A percentile compares a stretch with the other conserved stretches of the same genome.
phyloP scores from a whole-genome alignment of 2,797 vertebrate species.

The Hipposideros larvatus region DNA sequence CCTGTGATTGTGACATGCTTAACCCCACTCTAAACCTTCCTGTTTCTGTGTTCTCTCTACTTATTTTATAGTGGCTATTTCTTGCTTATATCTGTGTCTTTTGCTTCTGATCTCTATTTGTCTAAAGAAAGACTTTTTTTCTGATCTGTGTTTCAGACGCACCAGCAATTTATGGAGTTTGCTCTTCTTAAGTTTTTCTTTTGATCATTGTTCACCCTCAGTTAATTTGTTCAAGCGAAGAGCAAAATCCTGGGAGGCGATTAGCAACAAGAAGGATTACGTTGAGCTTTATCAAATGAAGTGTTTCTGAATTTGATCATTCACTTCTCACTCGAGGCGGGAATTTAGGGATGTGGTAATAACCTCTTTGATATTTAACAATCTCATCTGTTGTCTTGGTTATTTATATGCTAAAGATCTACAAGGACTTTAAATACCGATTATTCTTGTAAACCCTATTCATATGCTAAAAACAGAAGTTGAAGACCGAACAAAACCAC shows the following conservation, averaged over 20 bases:
- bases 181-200: slow-evolving; percentile 45
- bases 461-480: slow-evolving; percentile 35
- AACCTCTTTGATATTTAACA: slow-evolving; percentile 78
- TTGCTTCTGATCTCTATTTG: slow-evolving; percentile 69
- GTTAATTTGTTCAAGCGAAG: slow-evolving; percentile 57
- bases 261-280: slow-evolving; percentile 33
- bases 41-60: slow-evolving; percentile 29
- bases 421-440: slow-evolving; percentile 48
- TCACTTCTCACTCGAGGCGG: slow-evolving; percentile 70
- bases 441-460: slow-evolving; percentile 36
- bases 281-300: slow-evolving; percentile 47
- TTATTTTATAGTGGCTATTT: slow-evolving; percentile 39
- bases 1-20: neutral
- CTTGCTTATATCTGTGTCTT: neutral
- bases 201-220: slow-evolving; percentile 68
- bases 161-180: neutral
- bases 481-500: neutral
- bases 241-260: neutral
- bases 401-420: slow-evolving; percentile 56
- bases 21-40: neutral
- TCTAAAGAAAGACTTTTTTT: slow-evolving; percentile 19
- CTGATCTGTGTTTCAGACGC: neutral
- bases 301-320: slow-evolving; percentile 72
- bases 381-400: slow-evolving; percentile 46
- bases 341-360: slow-evolving; percentile 49